Conservation (phyloP, 2,888 invertebrate genomes). For the Athalia cordata region DNA sequence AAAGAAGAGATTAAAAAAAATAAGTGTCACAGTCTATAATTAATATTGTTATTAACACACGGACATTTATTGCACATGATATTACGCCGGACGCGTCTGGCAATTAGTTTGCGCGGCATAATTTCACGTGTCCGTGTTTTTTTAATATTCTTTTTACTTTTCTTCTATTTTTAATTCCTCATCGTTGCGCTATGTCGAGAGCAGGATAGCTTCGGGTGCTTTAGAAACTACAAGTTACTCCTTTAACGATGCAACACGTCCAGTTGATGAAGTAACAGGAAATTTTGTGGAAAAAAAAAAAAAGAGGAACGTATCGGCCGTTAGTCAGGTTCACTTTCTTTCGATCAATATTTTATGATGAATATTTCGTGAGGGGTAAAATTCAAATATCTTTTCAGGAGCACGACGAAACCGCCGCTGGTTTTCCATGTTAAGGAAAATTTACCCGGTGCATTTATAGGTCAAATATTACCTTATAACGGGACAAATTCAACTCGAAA, state of each 20-base stretch:
- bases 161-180: not conserved
- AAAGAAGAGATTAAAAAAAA: not conserved
- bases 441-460: constrained; percentile 82
- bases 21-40: constrained; percentile 3
- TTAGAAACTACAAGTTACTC: too few species aligned
- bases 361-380: too few species aligned
- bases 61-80: constrained; percentile 27
- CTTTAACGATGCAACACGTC: too few species aligned
- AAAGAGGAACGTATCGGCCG: too few species aligned
- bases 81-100: not conserved
- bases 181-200: not conserved
- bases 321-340: not conserved
- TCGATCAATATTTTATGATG: not conserved
- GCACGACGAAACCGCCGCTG: constrained; percentile 81
- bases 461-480: constrained; percentile 81
- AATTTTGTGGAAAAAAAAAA: too few species aligned
- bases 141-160: not conserved
- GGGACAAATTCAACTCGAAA: constrained; percentile 73
- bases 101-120: not conserved
- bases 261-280: too few species aligned
- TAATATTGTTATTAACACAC: constrained; percentile 17
- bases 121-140: constrained; percentile 10
- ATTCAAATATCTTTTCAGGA: constrained; percentile 73
- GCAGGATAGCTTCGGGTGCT: too few species aligned
- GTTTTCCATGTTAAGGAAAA: constrained; percentile 88